Evolutionary conservation across 2,797 vertebrate genomes (phyloP), one percentile per base, ranked within the genome.

Genomic region (Eulemur mongoz): DNA sequence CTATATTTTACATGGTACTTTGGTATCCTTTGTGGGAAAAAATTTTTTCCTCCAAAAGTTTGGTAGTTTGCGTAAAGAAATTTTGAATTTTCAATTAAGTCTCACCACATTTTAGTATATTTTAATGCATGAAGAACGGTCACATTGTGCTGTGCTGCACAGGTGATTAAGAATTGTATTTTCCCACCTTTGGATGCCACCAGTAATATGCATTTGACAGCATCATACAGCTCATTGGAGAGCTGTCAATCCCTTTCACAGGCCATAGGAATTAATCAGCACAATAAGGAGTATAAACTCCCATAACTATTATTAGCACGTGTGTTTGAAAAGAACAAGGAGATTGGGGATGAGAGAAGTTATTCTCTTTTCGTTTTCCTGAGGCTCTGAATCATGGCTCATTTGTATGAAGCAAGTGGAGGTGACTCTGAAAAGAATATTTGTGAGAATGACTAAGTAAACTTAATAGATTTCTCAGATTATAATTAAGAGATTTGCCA

Each of bases 371-470:
- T 61, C 59, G 35, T 73, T 94, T 94, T 98, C 96, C 96, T 89
- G 78, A 96, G 96, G 43, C 78, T 96, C 79, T 98, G 97, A 98
- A 96, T 98, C 97, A 98, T 97, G 88, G 69, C 18, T 93, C 87
- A 54, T 93, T 97, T 97, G 0, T 87, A 92, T 85, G 72, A 89
- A 93, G 78, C 80, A 95, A 94, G 93, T 72, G 10, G 92, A 97
- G 75, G 91, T 78, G 92, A 98, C 94, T 97, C 83, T 96, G 63
- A 72, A 96, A 96, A 96, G 84, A 94, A 45, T 76, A 98, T 97
- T 96, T 98, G 91, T 94, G 95, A 97, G 91, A 96, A 95, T 95
- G 95, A 98, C 92, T 98, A 97, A 98, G 93, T 93, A 94, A 98
- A 98, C 79, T 95, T 93, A 98, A 95, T 63, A 97, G 92, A 98